A percentile compares a stretch with the other conserved stretches of the same genome.
Evolutionary conservation across 2,113 vertebrate species (phyloP).

Genomic region (Siniperca knerii): DNA sequence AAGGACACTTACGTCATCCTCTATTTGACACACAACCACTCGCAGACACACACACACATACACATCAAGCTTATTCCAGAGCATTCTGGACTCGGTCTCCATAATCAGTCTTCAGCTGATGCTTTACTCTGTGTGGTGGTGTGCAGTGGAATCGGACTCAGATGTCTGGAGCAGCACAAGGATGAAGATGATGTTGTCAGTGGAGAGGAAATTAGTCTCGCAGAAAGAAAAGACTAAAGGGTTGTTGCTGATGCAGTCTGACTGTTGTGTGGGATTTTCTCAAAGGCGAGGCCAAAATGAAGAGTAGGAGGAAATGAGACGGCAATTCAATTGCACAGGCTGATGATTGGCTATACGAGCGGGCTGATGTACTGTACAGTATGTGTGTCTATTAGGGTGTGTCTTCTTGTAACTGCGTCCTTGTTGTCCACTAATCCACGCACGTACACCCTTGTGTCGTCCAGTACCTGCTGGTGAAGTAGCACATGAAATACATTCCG

Average conservation of each 20-base stretch:
- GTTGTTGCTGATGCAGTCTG: background rate
- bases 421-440: background rate
- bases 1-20: constrained; percentile 22
- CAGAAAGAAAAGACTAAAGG: background rate
- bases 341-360: background rate
- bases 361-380: background rate
- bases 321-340: background rate
- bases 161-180: background rate
- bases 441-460: background rate
- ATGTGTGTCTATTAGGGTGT: constrained; percentile 1
- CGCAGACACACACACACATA: constrained; percentile 1
- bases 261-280: constrained; percentile 29
- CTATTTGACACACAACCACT: background rate
- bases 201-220: constrained; percentile 8
- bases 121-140: background rate
- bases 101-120: constrained; percentile 20
- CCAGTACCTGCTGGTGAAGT: background rate
- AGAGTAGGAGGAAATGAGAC: constrained; percentile 35
- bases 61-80: background rate
- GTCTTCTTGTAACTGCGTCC: background rate
- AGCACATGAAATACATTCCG: background rate
- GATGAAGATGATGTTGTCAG: constrained; percentile 43
- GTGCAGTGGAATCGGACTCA: background rate
- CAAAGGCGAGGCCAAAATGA: constrained; percentile 3
- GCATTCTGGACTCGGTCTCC: background rate